These are phyloP conservation scores for Xestia sexstrigata DNA, from an alignment of 2,888 invertebrate genomes.

Conservation along the genomic window DNA sequence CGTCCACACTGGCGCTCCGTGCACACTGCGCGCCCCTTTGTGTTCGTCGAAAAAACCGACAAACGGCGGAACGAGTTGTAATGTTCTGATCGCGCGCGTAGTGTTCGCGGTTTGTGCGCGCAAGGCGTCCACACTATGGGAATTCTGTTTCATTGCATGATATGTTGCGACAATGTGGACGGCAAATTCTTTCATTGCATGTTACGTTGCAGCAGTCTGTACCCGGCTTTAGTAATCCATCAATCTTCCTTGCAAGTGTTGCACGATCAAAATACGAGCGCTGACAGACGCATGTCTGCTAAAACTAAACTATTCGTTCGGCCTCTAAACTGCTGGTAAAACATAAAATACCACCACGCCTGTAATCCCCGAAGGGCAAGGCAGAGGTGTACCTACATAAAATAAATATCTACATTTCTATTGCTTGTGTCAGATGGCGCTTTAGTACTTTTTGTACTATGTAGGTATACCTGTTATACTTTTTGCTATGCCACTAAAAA, in stretches of 20 bases:
- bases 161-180: too few species aligned
- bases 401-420: too few species aligned
- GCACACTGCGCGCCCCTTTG: too few species aligned
- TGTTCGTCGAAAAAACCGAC: too few species aligned
- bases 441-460: background rate
- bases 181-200: too few species aligned
- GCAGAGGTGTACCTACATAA: background rate
- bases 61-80: too few species aligned
- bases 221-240: background rate
- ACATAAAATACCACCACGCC: background rate
- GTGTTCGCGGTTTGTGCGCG: too few species aligned
- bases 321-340: background rate
- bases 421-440: background rate
- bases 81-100: too few species aligned
- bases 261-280: conserved; percentile 15
- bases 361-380: background rate
- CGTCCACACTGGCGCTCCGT: too few species aligned
- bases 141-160: too few species aligned
- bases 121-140: too few species aligned
- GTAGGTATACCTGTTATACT: background rate
- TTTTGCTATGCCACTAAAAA: background rate
- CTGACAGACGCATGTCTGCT: conserved; percentile 21
- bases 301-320: background rate
- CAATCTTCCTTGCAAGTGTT: background rate
- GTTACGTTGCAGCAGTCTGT: too few species aligned